Conservation (phyloP, 2,888 invertebrate species). For the Rhagonycha fulva region DNA sequence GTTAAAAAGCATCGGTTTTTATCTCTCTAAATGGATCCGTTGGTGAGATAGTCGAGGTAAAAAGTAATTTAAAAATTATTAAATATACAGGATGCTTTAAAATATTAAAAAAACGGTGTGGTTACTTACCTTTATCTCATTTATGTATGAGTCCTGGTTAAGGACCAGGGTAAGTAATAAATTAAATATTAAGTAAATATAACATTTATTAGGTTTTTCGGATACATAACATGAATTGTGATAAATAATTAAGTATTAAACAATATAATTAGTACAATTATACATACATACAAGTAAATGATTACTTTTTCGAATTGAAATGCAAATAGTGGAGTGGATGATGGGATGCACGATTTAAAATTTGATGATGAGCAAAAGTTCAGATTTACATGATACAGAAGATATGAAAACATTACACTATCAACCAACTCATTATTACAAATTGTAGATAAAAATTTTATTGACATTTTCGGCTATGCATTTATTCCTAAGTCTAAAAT, state of each 20-base stretch:
- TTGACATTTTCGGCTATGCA: conserved; percentile 32
- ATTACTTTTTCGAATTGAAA: conserved; percentile 13
- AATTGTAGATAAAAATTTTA: conserved; percentile 35
- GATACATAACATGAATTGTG: conserved; percentile 33
- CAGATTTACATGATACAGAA: conserved; percentile 27
- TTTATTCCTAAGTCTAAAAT: conserved; percentile 29
- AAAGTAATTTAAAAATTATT: neutral
- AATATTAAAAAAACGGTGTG: neutral
- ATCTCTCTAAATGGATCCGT: neutral
- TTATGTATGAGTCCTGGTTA: neutral
- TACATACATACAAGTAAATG: conserved; percentile 31
- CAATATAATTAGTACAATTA: conserved; percentile 35
- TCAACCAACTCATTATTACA: conserved; percentile 25
- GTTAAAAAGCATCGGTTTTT: neutral
- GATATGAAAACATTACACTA: conserved; percentile 27
- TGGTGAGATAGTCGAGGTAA: neutral
- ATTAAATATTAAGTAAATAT: conserved; percentile 36
- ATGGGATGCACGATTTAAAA: neutral
- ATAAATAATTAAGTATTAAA: conserved; percentile 35
- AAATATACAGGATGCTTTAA: neutral
- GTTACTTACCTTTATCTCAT: neutral
- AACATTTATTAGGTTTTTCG: conserved; percentile 40
- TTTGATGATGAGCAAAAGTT: conserved; percentile 27
- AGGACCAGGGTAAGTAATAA: neutral
- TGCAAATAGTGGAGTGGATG: conserved; percentile 6